phyloP scores from a whole-genome alignment of 35 echinoderm and acorn worm genomes.

The Holothuria glaberrima region DNA sequence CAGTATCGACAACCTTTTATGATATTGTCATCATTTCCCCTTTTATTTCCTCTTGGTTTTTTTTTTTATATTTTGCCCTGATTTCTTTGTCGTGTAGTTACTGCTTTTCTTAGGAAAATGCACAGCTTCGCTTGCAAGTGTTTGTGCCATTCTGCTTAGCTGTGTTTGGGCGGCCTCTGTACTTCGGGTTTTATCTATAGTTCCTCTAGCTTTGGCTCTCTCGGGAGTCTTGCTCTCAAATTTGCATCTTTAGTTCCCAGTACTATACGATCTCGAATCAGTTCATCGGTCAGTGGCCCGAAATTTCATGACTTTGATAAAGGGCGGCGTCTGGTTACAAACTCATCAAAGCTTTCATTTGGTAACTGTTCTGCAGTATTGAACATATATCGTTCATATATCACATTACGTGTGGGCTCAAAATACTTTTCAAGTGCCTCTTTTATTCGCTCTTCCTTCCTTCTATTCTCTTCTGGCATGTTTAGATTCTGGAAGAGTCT shows the following conservation, averaged over 20 bases:
- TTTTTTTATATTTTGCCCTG: neutral
- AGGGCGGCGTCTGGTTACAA: conserved; percentile 44
- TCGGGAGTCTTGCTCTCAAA: conserved; percentile 45
- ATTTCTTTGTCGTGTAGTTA: neutral
- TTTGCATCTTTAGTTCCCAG: conserved; percentile 60
- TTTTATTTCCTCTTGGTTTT: neutral
- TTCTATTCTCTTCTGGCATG: conserved; percentile 57
- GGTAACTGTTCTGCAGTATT: conserved; percentile 48
- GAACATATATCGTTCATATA: conserved; percentile 70
- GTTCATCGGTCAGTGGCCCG: conserved; percentile 42
- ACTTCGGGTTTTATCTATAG: conserved; percentile 19
- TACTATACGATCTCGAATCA: conserved; percentile 71
- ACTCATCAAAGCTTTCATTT: conserved; percentile 70
- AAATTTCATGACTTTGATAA: conserved; percentile 68
- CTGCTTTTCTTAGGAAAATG: conserved; percentile 9
- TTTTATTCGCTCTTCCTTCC: neutral
- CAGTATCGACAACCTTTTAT: conserved; percentile 25
- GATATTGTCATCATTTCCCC: neutral
- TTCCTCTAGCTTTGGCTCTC: conserved; percentile 42
- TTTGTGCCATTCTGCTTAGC: neutral
- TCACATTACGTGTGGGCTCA: conserved; percentile 34
- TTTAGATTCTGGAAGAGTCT: conserved; percentile 39
- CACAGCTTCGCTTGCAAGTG: neutral
- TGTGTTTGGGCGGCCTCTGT: no score
- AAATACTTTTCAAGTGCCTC: conserved; percentile 51